Evolutionary conservation across 2,797 vertebrate genomes (phyloP).

Genomic region (Loris lydekkerianus): DNA sequence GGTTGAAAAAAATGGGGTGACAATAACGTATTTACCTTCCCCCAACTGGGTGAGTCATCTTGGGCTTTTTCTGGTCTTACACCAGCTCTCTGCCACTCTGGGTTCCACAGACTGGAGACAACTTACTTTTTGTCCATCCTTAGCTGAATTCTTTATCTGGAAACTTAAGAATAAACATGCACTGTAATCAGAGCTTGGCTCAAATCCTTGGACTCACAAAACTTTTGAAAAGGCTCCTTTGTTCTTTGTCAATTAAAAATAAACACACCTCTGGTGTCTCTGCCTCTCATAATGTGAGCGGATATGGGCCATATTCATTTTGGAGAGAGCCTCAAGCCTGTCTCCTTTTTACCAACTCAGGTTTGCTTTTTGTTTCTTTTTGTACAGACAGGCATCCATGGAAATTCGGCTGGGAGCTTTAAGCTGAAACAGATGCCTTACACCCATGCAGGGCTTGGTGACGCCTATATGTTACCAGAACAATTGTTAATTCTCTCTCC

Average conservation of each 20-base stretch:
- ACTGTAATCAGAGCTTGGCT: conserved; percentile 64
- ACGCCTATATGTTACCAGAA: background rate
- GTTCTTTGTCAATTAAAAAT: conserved; percentile 52
- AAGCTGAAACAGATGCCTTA: background rate
- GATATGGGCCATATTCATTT: background rate
- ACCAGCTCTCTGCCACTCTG: conserved; percentile 24
- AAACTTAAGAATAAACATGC: conserved; percentile 56
- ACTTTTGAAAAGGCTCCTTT: conserved; percentile 70
- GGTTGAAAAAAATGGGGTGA: conserved; percentile 46
- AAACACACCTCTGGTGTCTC: background rate
- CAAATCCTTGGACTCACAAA: background rate
- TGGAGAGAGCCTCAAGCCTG: no score
- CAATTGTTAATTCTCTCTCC: background rate
- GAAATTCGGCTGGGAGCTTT: background rate
- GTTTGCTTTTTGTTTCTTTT: background rate
- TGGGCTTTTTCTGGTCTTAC: conserved; percentile 4
- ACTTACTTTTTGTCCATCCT: conserved; percentile 60
- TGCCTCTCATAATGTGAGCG: background rate
- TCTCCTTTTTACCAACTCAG: background rate
- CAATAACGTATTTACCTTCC: conserved; percentile 8
- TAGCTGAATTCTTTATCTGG: conserved; percentile 66
- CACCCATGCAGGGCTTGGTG: background rate
- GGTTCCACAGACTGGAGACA: background rate
- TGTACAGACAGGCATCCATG: background rate
- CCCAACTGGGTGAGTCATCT: conserved; percentile 59